A percentile compares a stretch with the other conserved stretches of the same genome.
These are phyloP conservation scores for Sitta europaea DNA, from an alignment of 2,113 vertebrate genomes.

Conservation along the genomic window DNA sequence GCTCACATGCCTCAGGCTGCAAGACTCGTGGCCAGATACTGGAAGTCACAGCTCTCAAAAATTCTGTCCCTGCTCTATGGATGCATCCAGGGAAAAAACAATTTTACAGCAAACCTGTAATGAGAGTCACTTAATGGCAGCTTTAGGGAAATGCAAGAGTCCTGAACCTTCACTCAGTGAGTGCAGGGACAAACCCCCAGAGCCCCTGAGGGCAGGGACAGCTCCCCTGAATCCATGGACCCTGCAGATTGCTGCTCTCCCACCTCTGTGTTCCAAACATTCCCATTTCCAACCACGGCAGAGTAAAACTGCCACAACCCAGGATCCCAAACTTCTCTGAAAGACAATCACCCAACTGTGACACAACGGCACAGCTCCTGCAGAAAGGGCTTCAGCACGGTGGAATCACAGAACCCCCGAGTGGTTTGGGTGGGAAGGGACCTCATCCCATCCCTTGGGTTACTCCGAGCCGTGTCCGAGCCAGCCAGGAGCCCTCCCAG, in stretches of 20 bases:
- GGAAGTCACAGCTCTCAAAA: background rate
- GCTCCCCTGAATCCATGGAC: fast-evolving
- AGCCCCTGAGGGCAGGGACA: fast-evolving
- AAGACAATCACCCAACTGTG: fast-evolving
- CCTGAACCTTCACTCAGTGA: fast-evolving
- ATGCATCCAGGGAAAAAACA: background rate
- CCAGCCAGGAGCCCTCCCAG: background rate
- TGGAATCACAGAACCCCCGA: fast-evolving
- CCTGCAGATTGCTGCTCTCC: background rate
- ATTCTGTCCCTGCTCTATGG: fast-evolving
- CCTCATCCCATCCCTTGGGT: fast-evolving
- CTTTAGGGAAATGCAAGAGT: fast-evolving
- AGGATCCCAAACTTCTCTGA: background rate
- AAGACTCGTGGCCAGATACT: fast-evolving
- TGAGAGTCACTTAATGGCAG: background rate
- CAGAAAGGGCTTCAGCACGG: fast-evolving
- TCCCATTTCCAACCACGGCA: background rate
- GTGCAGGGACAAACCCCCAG: background rate
- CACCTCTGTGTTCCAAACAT: fast-evolving
- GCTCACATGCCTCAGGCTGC: fast-evolving
- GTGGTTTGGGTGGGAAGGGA: background rate
- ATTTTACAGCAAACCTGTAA: fast-evolving
- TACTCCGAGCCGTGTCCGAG: fast-evolving
- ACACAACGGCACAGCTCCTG: fast-evolving
- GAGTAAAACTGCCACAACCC: fast-evolving